Conservation (phyloP, 37 sponge, comb jelly and placozoan genomes). For the Theonella swinhoei region DNA sequence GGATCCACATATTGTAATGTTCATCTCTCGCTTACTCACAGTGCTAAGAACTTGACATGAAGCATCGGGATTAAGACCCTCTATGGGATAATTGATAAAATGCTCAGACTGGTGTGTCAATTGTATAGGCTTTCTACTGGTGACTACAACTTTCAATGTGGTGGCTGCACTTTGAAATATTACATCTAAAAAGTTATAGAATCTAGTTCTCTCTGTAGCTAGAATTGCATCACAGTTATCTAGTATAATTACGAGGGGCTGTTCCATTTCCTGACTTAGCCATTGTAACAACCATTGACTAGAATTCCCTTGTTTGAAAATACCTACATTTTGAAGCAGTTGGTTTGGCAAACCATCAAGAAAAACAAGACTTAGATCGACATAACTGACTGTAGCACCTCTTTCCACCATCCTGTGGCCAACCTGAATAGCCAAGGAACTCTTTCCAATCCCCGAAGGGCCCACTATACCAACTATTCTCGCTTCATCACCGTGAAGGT, state of each 20-base stretch:
- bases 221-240: constrained; percentile 33
- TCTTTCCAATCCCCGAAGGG: constrained; percentile 30
- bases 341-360: constrained; percentile 15
- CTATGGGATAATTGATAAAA: too few species aligned
- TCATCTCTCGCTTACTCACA: background rate
- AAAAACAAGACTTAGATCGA: background rate
- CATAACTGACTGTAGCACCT: constrained; percentile 16
- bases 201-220: background rate
- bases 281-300: background rate
- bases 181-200: background rate
- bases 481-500: background rate
- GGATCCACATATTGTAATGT: background rate
- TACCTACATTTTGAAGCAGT: background rate
- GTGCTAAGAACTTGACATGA: background rate
- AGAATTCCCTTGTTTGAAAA: background rate
- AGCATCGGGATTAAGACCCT: background rate
- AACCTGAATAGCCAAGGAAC: constrained; percentile 10
- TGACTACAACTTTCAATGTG: background rate
- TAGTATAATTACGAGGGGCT: constrained; percentile 3
- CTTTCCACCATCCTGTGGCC: constrained; percentile 3
- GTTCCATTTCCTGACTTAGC: background rate
- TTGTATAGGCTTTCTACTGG: background rate
- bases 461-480: constrained; percentile 15
- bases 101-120: background rate
- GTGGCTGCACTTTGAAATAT: background rate